A percentile compares a stretch with the other conserved stretches of the same genome.
Conservation (phyloP, 2,888 invertebrate species). For the Drosophila anomalipes region DNA sequence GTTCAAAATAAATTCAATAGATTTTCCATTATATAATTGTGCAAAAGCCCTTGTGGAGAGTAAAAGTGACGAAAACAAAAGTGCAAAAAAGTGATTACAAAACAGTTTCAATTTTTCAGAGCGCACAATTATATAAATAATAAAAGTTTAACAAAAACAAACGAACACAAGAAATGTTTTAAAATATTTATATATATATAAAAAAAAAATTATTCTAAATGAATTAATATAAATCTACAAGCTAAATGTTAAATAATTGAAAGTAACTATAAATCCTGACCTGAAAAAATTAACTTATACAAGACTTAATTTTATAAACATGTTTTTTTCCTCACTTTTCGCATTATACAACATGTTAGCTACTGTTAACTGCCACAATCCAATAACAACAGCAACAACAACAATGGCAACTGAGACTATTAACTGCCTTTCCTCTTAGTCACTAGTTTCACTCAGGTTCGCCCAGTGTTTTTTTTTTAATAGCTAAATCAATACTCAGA, state of each 20-base stretch:
- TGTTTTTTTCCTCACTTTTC: background rate
- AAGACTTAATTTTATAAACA: background rate
- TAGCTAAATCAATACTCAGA: constrained; percentile 70
- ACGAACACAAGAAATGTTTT: background rate
- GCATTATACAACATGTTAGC: constrained; percentile 40
- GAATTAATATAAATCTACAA: background rate
- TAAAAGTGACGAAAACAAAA: constrained; percentile 53
- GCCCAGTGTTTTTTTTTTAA: constrained; percentile 57
- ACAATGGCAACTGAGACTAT: constrained; percentile 7
- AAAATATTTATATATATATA: background rate
- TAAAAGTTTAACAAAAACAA: background rate
- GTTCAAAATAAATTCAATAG: constrained; percentile 4
- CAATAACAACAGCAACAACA: constrained; percentile 3
- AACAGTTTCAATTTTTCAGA: constrained; percentile 37
- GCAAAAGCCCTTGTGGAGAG: constrained; percentile 33
- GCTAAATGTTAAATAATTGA: background rate
- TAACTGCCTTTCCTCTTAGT: constrained; percentile 27
- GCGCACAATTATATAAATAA: constrained; percentile 1
- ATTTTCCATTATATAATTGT: constrained; percentile 61
- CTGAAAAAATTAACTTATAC: background rate
- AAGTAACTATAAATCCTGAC: background rate
- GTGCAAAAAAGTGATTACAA: constrained; percentile 68
- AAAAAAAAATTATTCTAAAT: background rate
- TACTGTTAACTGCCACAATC: background rate
- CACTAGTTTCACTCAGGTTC: constrained; percentile 32